A percentile compares a stretch with the other conserved stretches of the same genome.
Evolutionary conservation across 2,797 vertebrate genomes (phyloP).

Genomic region (Bradypus variegatus): DNA sequence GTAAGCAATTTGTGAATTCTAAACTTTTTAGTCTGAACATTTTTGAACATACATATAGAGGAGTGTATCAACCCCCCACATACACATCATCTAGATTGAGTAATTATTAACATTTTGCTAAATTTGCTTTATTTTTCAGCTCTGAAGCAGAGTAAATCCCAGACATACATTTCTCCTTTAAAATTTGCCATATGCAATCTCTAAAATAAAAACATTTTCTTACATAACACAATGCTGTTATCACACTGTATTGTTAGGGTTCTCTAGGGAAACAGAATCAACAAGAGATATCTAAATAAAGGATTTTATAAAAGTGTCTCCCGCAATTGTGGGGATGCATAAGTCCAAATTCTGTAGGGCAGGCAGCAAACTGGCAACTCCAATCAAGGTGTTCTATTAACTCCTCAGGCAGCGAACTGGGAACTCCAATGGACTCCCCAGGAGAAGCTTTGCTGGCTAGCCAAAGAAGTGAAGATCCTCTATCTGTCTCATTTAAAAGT

Average conservation of each 20-base stretch:
- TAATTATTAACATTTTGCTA: background rate
- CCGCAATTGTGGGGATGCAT: too few relatives aligned
- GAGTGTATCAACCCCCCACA: background rate
- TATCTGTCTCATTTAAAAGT: too few relatives aligned
- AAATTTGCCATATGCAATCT: background rate
- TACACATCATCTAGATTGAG: background rate
- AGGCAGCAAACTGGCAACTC: too few relatives aligned
- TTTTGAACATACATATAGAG: background rate
- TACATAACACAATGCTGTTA: background rate
- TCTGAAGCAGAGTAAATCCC: background rate
- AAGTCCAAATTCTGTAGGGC: too few relatives aligned
- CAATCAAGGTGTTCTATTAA: too few relatives aligned
- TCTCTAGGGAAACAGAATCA: too few relatives aligned
- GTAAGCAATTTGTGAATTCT: background rate
- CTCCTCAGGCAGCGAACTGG: too few relatives aligned
- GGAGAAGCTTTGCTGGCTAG: too few relatives aligned
- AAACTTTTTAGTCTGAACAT: background rate
- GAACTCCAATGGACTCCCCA: too few relatives aligned
- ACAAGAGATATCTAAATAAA: too few relatives aligned
- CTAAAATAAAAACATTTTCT: background rate
- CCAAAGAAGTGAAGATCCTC: too few relatives aligned
- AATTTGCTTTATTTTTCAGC: slow-evolving; percentile 5
- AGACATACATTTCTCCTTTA: background rate
- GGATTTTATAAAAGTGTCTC: too few relatives aligned
- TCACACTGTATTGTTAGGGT: background rate